Percentiles rank a stretch among this genome's conserved stretches.
Evolutionary conservation across 2,888 invertebrate genomes (phyloP).

Genomic region (Chrysina gloriosa): DNA sequence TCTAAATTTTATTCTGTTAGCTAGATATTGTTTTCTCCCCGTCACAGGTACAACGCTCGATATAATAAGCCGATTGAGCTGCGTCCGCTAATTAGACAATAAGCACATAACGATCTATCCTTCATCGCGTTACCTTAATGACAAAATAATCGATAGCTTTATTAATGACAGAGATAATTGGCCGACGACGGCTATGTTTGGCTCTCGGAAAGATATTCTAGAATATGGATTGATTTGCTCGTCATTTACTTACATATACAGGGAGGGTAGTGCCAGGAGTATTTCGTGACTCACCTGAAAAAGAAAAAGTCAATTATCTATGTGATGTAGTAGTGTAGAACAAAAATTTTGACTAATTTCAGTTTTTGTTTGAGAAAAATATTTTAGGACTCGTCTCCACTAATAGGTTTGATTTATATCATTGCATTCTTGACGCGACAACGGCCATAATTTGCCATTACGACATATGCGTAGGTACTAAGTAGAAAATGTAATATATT

Average conservation of each 20-base stretch:
- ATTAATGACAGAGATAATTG: neutral
- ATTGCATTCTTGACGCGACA: too few species aligned
- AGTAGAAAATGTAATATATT: conserved; percentile 52
- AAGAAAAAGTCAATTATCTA: too few species aligned
- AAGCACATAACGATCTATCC: neutral
- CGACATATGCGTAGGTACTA: conserved; percentile 33
- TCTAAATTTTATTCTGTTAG: conserved; percentile 3
- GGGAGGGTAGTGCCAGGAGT: neutral
- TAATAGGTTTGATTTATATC: too few species aligned
- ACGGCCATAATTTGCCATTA: conserved; percentile 6
- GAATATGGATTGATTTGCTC: neutral
- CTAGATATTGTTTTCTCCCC: neutral
- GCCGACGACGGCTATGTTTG: neutral
- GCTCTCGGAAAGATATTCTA: neutral
- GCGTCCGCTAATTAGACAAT: neutral
- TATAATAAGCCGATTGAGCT: neutral
- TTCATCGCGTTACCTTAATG: neutral
- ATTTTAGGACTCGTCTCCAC: too few species aligned
- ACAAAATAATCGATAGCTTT: conserved; percentile 4
- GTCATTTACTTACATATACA: neutral
- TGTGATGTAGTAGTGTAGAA: too few species aligned
- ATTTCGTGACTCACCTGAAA: neutral
- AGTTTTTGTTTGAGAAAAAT: neutral
- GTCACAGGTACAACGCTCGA: neutral
- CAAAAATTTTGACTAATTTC: neutral